Conservation (phyloP, 2,888 invertebrate species). For the Microchrysa polita region DNA sequence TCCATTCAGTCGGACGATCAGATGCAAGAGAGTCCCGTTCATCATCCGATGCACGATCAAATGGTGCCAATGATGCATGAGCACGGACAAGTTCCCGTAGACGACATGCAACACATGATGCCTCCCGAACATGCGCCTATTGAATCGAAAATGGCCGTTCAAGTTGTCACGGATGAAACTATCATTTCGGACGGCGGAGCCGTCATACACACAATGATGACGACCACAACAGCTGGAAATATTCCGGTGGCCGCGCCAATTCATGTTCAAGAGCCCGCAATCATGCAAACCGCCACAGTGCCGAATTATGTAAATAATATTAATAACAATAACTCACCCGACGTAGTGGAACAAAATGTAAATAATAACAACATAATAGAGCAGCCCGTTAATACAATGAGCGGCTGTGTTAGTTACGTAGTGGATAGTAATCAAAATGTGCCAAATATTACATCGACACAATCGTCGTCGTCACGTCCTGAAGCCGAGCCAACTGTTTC, state of each 20-base stretch:
- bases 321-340: slow-evolving; percentile 11
- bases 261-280: background rate
- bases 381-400: background rate
- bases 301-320: slow-evolving; percentile 29
- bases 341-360: slow-evolving; percentile 32
- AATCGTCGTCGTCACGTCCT: slow-evolving; percentile 13
- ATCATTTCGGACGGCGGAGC: background rate
- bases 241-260: background rate
- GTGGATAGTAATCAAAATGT: slow-evolving; percentile 43
- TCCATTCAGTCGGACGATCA: slow-evolving; percentile 34
- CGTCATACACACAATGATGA: background rate
- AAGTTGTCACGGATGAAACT: slow-evolving; percentile 20
- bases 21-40: slow-evolving; percentile 30
- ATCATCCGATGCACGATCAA: slow-evolving; percentile 21
- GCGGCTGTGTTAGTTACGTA: slow-evolving; percentile 25
- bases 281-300: slow-evolving; percentile 24
- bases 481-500: slow-evolving; percentile 11
- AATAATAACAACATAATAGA: slow-evolving; percentile 29
- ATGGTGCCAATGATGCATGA: slow-evolving; percentile 38
- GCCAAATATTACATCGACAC: slow-evolving; percentile 42
- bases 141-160: slow-evolving; percentile 14
- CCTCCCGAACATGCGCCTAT: slow-evolving; percentile 23
- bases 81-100: slow-evolving; percentile 36
- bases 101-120: slow-evolving; percentile 25
- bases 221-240: background rate